These are phyloP conservation scores for Manduca sexta DNA, from an alignment of 1,140 invertebrate genomes.

Conservation along the genomic window DNA sequence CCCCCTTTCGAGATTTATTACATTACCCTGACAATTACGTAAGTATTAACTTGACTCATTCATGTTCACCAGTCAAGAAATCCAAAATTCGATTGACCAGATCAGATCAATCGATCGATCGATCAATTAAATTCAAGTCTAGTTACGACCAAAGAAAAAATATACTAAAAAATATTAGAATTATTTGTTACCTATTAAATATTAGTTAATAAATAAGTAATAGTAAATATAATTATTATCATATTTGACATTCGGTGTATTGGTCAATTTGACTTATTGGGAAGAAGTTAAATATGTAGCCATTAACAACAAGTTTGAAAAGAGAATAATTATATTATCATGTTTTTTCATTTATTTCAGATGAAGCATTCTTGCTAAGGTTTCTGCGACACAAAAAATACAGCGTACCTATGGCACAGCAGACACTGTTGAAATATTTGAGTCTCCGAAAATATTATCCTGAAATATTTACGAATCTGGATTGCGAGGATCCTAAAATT, in stretches of 20 bases:
- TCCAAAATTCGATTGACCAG: too few relatives aligned
- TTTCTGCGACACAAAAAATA: constrained; percentile 87
- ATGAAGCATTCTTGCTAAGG: constrained; percentile 82
- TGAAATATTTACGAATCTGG: constrained; percentile 77
- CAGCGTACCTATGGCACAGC: constrained; percentile 84
- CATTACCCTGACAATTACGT: too few relatives aligned
- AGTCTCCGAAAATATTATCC: constrained; percentile 80
- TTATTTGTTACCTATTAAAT: background rate
- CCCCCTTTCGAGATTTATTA: too few relatives aligned
- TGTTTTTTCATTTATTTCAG: constrained; percentile 56
- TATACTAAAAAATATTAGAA: too few relatives aligned
- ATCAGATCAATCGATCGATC: too few relatives aligned
- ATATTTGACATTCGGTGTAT: too few relatives aligned
- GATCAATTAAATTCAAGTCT: too few relatives aligned
- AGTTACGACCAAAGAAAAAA: too few relatives aligned
- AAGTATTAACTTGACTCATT: too few relatives aligned
- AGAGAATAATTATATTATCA: background rate
- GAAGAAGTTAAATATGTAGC: too few relatives aligned
- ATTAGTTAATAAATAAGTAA: background rate
- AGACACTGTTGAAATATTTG: constrained; percentile 85
- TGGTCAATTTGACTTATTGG: too few relatives aligned
- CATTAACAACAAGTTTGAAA: background rate
- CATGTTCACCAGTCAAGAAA: too few relatives aligned
- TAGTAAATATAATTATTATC: background rate
- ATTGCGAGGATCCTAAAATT: constrained; percentile 77